phyloP scores from a whole-genome alignment of 2,888 invertebrate species.

The Cancer borealis region DNA sequence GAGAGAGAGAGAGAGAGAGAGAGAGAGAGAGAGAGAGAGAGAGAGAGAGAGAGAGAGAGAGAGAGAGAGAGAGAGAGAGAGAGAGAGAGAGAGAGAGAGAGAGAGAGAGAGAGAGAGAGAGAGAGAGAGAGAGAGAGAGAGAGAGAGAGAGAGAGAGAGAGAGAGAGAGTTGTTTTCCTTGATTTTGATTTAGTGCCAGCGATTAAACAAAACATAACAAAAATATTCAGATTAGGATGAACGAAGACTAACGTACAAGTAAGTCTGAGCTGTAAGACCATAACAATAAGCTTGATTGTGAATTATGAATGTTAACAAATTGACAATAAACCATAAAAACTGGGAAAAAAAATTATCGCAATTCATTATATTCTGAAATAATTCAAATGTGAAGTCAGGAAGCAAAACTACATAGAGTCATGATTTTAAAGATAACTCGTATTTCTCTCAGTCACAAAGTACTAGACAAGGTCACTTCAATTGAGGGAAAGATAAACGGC shows the following conservation, averaged over 20 bases:
- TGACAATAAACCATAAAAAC: too few relatives aligned
- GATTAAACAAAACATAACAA: too few relatives aligned
- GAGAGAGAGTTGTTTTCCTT: neutral
- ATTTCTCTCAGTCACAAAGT: neutral
- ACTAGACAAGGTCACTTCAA: neutral
- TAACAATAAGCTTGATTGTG: too few relatives aligned
- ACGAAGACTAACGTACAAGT: too few relatives aligned
- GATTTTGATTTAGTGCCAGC: too few relatives aligned
- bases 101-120: slow-evolving; percentile 34
- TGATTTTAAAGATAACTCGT: neutral
- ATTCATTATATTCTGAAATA: too few relatives aligned
- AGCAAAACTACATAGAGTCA: neutral
- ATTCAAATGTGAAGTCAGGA: too few relatives aligned
- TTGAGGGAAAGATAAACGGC: neutral
- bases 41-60: slow-evolving; percentile 38
- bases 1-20: slow-evolving; percentile 34
- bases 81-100: slow-evolving; percentile 14
- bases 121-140: slow-evolving; percentile 39
- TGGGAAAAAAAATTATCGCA: too few relatives aligned
- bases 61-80: slow-evolving; percentile 16
- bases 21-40: slow-evolving; percentile 39
- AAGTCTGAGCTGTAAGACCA: too few relatives aligned
- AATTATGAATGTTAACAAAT: too few relatives aligned
- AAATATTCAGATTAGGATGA: too few relatives aligned
- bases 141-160: slow-evolving; percentile 38